Evolutionary conservation across 2,797 vertebrate species (phyloP).

Genomic region (Lemur catta): DNA sequence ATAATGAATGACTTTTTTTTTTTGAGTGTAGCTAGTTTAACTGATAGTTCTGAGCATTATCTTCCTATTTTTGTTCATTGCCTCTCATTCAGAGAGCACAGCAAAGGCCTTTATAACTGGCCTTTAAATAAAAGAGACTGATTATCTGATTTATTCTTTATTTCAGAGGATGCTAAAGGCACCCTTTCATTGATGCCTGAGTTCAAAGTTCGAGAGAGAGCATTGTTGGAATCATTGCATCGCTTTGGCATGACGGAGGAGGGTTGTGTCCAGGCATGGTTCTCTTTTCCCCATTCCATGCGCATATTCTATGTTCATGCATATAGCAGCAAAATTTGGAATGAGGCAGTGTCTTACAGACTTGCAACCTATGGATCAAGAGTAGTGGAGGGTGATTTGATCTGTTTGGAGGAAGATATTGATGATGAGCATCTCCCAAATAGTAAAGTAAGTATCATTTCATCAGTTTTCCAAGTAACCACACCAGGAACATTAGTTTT

Average conservation of each 20-base stretch:
- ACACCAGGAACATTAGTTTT: neutral
- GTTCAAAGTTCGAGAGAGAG: constrained; percentile 92
- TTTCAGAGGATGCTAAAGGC: constrained; percentile 91
- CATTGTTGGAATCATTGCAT: constrained; percentile 92
- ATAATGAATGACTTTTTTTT: neutral
- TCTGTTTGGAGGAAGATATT: constrained; percentile 81
- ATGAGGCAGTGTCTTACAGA: constrained; percentile 90
- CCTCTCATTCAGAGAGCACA: neutral
- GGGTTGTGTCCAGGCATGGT: constrained; percentile 91
- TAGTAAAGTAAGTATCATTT: constrained; percentile 77
- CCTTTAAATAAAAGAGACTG: neutral
- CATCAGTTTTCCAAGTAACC: neutral
- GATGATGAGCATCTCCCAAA: constrained; percentile 57
- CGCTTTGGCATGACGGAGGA: constrained; percentile 91
- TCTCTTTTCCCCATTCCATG: constrained; percentile 94
- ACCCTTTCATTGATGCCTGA: constrained; percentile 90
- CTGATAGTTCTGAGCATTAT: neutral
- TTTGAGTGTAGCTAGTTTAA: neutral
- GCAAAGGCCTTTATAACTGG: neutral
- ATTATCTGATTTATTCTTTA: constrained; percentile 28
- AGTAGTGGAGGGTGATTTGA: constrained; percentile 91
- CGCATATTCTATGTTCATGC: constrained; percentile 95
- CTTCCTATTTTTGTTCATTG: neutral
- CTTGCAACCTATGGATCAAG: constrained; percentile 86
- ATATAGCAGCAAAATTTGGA: constrained; percentile 97